Base-by-base conservation (phyloP, 1,140 invertebrate genomes). In the Drosophila teissieri region DNA sequence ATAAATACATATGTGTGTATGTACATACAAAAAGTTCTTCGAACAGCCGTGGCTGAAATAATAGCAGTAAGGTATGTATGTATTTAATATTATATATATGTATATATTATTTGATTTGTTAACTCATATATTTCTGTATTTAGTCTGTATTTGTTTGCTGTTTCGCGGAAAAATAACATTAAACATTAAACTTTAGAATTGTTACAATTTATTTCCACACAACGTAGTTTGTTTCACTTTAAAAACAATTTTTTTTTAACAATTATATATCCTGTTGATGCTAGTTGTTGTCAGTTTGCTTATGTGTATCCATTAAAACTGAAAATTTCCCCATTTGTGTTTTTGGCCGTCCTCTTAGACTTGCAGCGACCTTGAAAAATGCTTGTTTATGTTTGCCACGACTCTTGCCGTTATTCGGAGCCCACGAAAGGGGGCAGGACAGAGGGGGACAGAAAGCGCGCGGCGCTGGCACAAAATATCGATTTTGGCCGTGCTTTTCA, bases 281-380 rank as follows among this genome's bases (percentile, higher is more conserved):
- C 7, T 49, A 24, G 27, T 63, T 63, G 27, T 40, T 54, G 8
- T 49, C 14, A 4, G 54, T 44, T 46, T 57, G 48, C 36, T 27
- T 63, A 45, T 78, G 39, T 51, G 39, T 51, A 31, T 52, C 61
- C 46, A 65, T 74, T 8, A 54, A 68, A 54, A 52, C 17, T 37
- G 12, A 62, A 34, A 40, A 8, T 46, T 52, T 64, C 19, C 53
- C 46, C 14, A 19, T 24, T 57, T 72, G 12, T 73, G 48, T 55
- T 52, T 78, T 81, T 84, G 62, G 64, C 56, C 52, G 53, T 78
- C 60, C 82, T 64, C 65, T 88, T 52, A 77, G 40, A 61, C 58
- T 67, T 73, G 79, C 80, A 78, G 67, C 73, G 84, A 89, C 84
- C 84, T 88, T 88, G 84, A 88, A 83, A 31, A 31, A 84, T 61